Evolutionary conservation across 2,888 invertebrate genomes (phyloP), one percentile per base, ranked within the genome.

Genomic region (Lissocephala sabroskyi): DNA sequence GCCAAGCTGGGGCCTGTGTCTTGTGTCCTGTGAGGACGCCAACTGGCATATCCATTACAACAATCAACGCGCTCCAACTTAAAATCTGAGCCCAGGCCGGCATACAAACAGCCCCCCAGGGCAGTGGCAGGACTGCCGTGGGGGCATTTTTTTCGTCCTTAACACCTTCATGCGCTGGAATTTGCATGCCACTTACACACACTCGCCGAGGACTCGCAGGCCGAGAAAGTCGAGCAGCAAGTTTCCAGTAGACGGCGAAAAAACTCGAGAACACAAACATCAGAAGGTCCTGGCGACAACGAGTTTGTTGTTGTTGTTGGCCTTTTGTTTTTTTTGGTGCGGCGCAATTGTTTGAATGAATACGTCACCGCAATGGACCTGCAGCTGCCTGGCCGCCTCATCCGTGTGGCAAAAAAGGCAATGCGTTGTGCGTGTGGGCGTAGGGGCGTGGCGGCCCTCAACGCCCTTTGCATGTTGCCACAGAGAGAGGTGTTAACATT

Each of bases 381-480:
- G 16, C n/a, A 16, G n/a, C n/a, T n/a, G n/a, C 18, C 30, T n/a
- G 29, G 16, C 14, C 17, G 13, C 17, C 29, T 29, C 41, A 41
- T 41, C 14, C 41, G 7, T 41, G 13, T 28, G 41, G 26, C 6
- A n/a, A 28, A 16, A 36, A 5, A 44, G 36, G 43, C 26, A 44
- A 44, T 28, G 36, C 43, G 32, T 13, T 13, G 9, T 33, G 33
- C 23, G 16, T 23, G 33, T 32, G 23, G 19, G 26, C 33, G 9
- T 30, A 14, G 16, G 29, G 7, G 37, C 10, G 30, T 10, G 17
- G 18, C 5, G 29, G 17, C n/a, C 32, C 52, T 51, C 42, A 47
- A 49, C 54, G 59, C 54, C 59, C 54, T 57, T 58, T 58, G 54
- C 59, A 55, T 54, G 59, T 54, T 59, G 45, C 48, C 41, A 46